Evolutionary conservation across 1,140 invertebrate genomes (phyloP).

Genomic region (Conopomorpha cramerella): DNA sequence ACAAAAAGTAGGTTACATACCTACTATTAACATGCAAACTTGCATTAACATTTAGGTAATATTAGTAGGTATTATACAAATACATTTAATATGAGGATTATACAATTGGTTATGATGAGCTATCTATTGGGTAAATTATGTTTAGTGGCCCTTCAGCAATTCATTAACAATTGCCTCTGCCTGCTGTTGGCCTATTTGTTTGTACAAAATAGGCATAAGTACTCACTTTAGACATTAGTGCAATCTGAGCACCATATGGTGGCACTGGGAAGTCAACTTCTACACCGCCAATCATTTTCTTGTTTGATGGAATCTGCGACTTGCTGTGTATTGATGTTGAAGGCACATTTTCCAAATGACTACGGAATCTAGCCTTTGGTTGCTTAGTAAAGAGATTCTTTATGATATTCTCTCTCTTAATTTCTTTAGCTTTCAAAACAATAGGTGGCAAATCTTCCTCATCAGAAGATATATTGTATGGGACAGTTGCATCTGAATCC

Average conservation of each 20-base stretch:
- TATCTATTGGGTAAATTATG: too few relatives aligned
- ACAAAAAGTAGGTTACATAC: too few relatives aligned
- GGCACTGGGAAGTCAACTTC: slow-evolving; percentile 28
- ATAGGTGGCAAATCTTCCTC: slow-evolving; percentile 10
- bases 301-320: slow-evolving; percentile 9
- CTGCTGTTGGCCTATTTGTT: too few relatives aligned
- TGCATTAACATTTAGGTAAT: too few relatives aligned
- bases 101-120: too few relatives aligned
- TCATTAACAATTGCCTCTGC: too few relatives aligned
- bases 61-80: too few relatives aligned
- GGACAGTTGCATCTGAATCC: slow-evolving; percentile 1
- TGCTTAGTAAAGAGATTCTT: slow-evolving; percentile 17
- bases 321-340: not conserved
- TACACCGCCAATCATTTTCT: slow-evolving; percentile 27
- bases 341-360: not conserved
- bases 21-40: too few relatives aligned
- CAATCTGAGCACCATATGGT: slow-evolving; percentile 35
- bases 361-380: slow-evolving; percentile 1
- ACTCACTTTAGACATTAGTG: slow-evolving; percentile 38
- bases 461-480: slow-evolving; percentile 11
- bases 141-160: too few relatives aligned
- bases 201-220: not conserved
- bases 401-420: slow-evolving; percentile 8
- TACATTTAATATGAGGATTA: too few relatives aligned
- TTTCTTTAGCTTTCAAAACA: slow-evolving; percentile 9